Percentiles rank a stretch among this genome's conserved stretches.
These are phyloP conservation scores for Sinocyclocheilus grahami DNA, from an alignment of 2,113 vertebrate genomes.

Conservation along the genomic window DNA sequence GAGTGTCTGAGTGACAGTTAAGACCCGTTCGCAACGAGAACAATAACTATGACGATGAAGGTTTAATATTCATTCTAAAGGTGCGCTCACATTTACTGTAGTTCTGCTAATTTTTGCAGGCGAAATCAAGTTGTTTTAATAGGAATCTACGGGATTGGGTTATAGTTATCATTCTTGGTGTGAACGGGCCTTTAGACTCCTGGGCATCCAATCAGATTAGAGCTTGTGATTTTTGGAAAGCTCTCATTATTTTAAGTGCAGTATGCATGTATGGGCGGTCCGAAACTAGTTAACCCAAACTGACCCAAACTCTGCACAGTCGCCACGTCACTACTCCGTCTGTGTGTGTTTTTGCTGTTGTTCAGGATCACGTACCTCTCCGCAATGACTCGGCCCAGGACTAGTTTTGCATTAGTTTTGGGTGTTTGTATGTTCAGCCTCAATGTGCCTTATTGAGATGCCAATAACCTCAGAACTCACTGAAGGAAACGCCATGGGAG, in stretches of 20 bases:
- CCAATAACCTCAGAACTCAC: slow-evolving; percentile 3
- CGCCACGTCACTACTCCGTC: not conserved
- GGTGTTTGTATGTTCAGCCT: slow-evolving; percentile 22
- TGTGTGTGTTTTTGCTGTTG: not conserved
- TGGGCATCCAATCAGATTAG: not conserved
- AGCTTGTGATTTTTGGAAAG: not conserved
- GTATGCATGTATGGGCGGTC: not conserved
- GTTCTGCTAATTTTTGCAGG: too few species aligned
- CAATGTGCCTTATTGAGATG: not conserved
- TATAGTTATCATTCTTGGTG: not conserved
- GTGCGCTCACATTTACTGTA: too few species aligned
- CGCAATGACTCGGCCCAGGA: not conserved
- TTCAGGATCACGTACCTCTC: not conserved
- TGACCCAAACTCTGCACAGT: too few species aligned
- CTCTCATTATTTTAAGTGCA: slow-evolving; percentile 8
- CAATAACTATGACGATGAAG: not conserved
- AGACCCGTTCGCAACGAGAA: not conserved
- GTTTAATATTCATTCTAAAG: not conserved
- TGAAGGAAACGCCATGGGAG: not conserved
- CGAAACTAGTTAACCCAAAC: not conserved
- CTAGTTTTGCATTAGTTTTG: not conserved
- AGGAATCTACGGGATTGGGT: too few species aligned
- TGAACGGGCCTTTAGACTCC: not conserved
- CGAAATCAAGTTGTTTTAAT: too few species aligned
- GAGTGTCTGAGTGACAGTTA: not conserved